Conservation (phyloP, 2,797 vertebrate genomes). For the Manis pentadactyla region DNA sequence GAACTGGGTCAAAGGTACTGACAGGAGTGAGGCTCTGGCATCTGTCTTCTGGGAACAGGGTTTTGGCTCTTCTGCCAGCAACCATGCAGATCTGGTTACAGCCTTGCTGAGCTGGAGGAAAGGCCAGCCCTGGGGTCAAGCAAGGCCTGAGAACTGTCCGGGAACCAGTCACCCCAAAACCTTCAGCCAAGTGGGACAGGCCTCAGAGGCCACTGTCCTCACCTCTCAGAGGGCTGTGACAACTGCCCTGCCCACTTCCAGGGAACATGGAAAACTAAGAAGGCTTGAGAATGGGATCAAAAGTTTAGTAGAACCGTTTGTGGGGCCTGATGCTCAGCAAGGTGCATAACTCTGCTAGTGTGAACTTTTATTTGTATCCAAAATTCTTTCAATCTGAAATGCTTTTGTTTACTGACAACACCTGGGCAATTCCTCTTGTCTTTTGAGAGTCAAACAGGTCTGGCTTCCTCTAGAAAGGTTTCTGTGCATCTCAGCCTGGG, state of each 20-base stretch:
- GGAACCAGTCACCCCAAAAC: not conserved
- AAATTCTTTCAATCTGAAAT: not conserved
- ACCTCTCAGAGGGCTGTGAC: not conserved
- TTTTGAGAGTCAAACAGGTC: not conserved
- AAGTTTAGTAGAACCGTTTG: fast-evolving
- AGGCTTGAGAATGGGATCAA: not conserved
- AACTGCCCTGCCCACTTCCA: fast-evolving
- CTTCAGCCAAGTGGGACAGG: not conserved
- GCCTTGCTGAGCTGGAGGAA: not conserved
- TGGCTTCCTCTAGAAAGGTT: not conserved
- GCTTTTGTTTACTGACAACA: not conserved
- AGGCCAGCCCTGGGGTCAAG: not conserved
- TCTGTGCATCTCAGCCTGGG: fast-evolving
- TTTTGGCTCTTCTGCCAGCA: conserved; percentile 21
- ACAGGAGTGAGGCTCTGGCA: not conserved
- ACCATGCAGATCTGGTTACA: conserved; percentile 45
- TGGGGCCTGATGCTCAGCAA: not conserved
- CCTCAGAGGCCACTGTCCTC: not conserved
- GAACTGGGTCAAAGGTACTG: conserved; percentile 16
- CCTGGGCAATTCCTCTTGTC: not conserved
- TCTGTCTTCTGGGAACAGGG: not conserved
- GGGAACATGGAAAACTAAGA: not conserved
- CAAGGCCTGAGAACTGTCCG: not conserved
- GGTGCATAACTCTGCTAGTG: not conserved
- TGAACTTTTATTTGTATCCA: not conserved